A percentile compares a stretch with the other conserved stretches of the same genome.
phyloP scores from a whole-genome alignment of 2,797 vertebrate genomes.

The Enteromius viviparus region DNA sequence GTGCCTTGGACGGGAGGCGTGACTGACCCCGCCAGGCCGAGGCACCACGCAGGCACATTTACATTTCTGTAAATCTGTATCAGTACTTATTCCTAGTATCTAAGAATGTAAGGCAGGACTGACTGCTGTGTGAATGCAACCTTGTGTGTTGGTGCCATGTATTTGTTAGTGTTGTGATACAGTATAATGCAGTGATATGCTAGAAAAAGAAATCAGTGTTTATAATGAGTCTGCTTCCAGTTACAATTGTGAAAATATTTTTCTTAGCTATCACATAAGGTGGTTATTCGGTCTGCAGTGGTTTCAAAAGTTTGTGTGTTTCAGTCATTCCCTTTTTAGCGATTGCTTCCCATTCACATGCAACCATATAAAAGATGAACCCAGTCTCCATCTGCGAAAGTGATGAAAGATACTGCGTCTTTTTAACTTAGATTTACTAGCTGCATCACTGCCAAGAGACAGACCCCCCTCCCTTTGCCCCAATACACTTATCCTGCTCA shows the following conservation, averaged over 20 bases:
- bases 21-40: too few relatives aligned
- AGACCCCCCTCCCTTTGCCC: constrained; percentile 10
- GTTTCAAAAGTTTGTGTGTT: neutral
- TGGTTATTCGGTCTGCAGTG: neutral
- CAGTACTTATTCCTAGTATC: neutral
- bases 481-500: constrained; percentile 61
- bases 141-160: neutral
- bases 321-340: neutral
- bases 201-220: neutral
- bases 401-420: constrained; percentile 64
- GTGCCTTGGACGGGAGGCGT: too few relatives aligned
- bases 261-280: neutral
- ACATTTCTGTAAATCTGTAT: neutral
- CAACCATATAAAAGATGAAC: constrained; percentile 57
- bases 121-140: neutral
- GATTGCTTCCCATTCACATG: constrained; percentile 20
- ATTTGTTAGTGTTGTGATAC: neutral
- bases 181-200: neutral
- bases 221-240: neutral
- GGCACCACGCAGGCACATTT: too few relatives aligned
- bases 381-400: constrained; percentile 62
- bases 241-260: neutral
- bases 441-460: constrained; percentile 60
- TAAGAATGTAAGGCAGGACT: neutral
- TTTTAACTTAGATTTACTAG: constrained; percentile 66